Evolutionary conservation across 2,113 vertebrate genomes (phyloP).

Genomic region (Verasper variegatus): DNA sequence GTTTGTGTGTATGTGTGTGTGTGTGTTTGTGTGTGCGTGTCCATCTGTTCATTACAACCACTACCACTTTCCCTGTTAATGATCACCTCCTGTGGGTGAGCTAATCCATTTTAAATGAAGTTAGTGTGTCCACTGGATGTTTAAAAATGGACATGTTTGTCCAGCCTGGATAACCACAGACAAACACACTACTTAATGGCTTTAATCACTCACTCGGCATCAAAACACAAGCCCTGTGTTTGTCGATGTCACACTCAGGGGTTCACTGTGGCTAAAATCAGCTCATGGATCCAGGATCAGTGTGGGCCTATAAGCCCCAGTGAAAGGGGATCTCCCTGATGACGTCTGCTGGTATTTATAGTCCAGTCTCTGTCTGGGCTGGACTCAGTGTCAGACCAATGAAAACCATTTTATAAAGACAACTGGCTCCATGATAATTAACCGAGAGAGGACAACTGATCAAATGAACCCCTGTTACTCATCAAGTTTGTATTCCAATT

Average conservation of each 20-base stretch:
- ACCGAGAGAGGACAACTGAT: background rate
- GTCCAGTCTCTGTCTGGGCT: slow-evolving; percentile 10
- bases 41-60: slow-evolving; percentile 10
- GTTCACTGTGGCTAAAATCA: slow-evolving; percentile 46
- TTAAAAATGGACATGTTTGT: slow-evolving; percentile 3
- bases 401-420: slow-evolving; percentile 20
- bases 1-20: slow-evolving; percentile 6
- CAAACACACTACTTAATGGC: slow-evolving; percentile 8
- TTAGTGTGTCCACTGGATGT: background rate
- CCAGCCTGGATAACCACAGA: slow-evolving; percentile 4
- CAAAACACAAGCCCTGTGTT: slow-evolving; percentile 2
- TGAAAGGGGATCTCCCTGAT: slow-evolving; percentile 67
- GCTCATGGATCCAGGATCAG: slow-evolving; percentile 38
- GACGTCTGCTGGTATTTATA: slow-evolving; percentile 56
- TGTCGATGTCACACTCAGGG: slow-evolving; percentile 13
- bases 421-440: background rate
- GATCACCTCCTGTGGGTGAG: background rate
- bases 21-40: background rate
- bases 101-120: background rate
- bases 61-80: background rate
- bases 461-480: background rate
- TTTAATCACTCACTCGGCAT: slow-evolving; percentile 9
- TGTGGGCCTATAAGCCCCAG: slow-evolving; percentile 30
- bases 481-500: slow-evolving; percentile 13
- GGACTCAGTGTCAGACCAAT: slow-evolving; percentile 10